Conservation (phyloP, 2,797 vertebrate species). For the Podarcis siculus region DNA sequence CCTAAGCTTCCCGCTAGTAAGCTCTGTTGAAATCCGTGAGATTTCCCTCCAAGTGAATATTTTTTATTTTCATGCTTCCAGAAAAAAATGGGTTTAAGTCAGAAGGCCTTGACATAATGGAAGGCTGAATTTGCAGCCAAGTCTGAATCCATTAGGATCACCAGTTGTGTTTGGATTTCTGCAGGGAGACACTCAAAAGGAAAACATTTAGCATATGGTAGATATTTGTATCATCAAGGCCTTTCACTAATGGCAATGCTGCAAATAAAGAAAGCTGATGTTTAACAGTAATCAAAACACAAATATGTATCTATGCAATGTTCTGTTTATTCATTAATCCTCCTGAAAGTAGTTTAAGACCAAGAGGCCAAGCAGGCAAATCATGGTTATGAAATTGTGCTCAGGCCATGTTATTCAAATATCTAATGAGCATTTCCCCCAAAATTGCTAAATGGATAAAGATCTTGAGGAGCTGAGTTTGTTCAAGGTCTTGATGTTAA, state of each 20-base stretch:
- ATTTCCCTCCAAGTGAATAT: not conserved
- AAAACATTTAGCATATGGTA: not conserved
- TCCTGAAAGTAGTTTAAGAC: not conserved
- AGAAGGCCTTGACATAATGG: not conserved
- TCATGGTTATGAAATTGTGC: not conserved
- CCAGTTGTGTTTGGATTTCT: not conserved
- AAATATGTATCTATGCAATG: conserved; percentile 3
- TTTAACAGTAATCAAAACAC: conserved; percentile 35
- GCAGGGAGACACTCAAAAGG: not conserved
- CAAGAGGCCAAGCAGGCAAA: not conserved
- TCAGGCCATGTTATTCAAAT: not conserved
- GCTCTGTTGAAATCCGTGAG: not conserved
- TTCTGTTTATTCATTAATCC: conserved; percentile 17
- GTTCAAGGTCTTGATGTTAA: too few species aligned
- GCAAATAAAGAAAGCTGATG: conserved; percentile 37
- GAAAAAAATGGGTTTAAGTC: not conserved
- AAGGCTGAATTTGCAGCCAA: not conserved
- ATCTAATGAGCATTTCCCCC: not conserved
- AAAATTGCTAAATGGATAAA: not conserved
- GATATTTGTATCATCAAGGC: conserved; percentile 3
- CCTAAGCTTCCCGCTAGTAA: not conserved
- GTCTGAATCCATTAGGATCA: not conserved
- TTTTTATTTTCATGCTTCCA: not conserved
- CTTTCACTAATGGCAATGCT: conserved; percentile 13
- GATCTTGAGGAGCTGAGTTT: not conserved